phyloP scores from a whole-genome alignment of 2,113 vertebrate genomes.

The Podiceps cristatus region DNA sequence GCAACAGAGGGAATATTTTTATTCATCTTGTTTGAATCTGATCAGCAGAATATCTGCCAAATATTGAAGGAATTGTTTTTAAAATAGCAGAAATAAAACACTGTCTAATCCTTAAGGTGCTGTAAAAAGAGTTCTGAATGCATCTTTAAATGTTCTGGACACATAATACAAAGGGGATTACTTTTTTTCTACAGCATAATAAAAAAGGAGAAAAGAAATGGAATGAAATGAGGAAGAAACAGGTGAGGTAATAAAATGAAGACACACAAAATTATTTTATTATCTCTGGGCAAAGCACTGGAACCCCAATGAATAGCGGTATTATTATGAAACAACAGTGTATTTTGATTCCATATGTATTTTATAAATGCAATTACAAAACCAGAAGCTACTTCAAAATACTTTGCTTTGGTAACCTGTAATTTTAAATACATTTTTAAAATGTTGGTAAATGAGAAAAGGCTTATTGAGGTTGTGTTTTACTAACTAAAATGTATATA shows the following conservation, averaged over 20 bases:
- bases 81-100: slow-evolving; percentile 43
- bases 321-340: not conserved
- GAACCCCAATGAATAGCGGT: not conserved
- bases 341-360: not conserved
- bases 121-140: slow-evolving; percentile 35
- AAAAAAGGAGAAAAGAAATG: not conserved
- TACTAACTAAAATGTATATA: not conserved
- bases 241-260: slow-evolving; percentile 25
- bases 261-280: not conserved
- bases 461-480: rapidly evolving
- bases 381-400: not conserved
- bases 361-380: not conserved
- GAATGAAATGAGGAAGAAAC: slow-evolving; percentile 15
- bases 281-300: not conserved
- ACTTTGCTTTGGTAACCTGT: not conserved
- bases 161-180: not conserved
- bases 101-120: not conserved
- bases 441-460: not conserved
- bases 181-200: slow-evolving; percentile 4
- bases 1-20: slow-evolving; percentile 45
- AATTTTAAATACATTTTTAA: not conserved
- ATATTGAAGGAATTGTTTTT: slow-evolving; percentile 46
- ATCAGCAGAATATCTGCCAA: slow-evolving; percentile 40
- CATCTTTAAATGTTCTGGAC: slow-evolving; percentile 36
- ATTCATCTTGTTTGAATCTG: slow-evolving; percentile 43